Evolutionary conservation across 2,113 vertebrate species (phyloP).

Genomic region (Campylomormyrus tamandua): DNA sequence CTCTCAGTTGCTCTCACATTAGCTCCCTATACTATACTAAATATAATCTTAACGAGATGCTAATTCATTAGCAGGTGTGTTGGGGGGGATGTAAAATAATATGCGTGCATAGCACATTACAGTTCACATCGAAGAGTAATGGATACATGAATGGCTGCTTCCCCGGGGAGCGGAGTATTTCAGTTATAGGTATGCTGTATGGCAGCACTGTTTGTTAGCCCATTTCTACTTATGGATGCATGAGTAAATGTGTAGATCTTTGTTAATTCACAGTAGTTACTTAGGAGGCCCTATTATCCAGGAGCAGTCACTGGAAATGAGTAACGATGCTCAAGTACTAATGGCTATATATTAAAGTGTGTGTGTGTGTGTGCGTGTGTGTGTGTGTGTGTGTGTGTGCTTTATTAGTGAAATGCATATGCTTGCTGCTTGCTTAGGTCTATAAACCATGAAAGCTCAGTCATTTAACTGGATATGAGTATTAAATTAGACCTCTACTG

Average conservation of each 20-base stretch:
- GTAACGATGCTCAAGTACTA: neutral
- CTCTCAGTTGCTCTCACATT: slow-evolving; percentile 23
- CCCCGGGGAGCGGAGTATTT: neutral
- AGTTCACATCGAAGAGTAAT: neutral
- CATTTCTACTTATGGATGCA: neutral
- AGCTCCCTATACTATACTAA: slow-evolving; percentile 40
- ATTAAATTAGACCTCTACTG: neutral
- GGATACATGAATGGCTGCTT: neutral
- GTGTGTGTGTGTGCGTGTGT: neutral
- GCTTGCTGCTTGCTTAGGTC: neutral
- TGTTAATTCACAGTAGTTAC: neutral
- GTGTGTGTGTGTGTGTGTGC: neutral
- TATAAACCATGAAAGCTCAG: neutral
- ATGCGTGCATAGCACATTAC: neutral
- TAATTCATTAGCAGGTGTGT: slow-evolving; percentile 28
- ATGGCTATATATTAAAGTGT: neutral
- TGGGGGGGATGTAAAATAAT: neutral
- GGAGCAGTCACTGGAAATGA: neutral
- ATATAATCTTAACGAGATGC: slow-evolving; percentile 32
- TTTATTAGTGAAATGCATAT: neutral
- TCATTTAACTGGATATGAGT: neutral
- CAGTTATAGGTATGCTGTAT: neutral
- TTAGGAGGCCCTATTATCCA: neutral
- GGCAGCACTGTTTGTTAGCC: neutral
- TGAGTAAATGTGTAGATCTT: neutral